phyloP scores from a whole-genome alignment of 2,113 vertebrate species.

The Nesospiza acunhae region DNA sequence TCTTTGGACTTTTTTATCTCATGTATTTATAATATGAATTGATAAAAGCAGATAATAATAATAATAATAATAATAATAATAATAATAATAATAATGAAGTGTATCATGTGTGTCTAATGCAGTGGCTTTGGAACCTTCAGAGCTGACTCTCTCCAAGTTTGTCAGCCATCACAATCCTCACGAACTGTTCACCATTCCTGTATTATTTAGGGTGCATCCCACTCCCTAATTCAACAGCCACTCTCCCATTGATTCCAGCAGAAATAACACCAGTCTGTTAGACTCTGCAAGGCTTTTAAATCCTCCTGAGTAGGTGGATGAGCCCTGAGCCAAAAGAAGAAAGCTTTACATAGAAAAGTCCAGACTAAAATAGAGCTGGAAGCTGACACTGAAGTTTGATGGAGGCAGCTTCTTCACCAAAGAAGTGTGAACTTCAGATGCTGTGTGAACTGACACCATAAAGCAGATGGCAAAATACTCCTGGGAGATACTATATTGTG shows the following conservation, averaged over 20 bases:
- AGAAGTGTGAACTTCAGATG: background rate
- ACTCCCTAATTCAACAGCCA: background rate
- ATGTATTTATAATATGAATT: background rate
- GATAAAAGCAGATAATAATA: background rate
- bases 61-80: background rate
- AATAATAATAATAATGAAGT: background rate
- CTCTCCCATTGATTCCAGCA: background rate
- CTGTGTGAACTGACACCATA: background rate
- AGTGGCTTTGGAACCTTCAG: background rate
- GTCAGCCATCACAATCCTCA: background rate
- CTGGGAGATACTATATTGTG: background rate
- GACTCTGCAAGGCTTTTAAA: background rate
- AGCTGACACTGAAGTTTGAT: background rate
- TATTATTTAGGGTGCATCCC: background rate
- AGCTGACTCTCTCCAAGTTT: background rate
- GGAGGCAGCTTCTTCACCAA: background rate
- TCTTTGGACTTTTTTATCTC: background rate
- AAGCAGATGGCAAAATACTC: background rate
- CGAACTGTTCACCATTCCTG: background rate
- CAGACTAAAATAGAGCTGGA: slow-evolving; percentile 12
- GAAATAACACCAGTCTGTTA: background rate
- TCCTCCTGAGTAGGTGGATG: background rate
- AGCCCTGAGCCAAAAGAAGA: background rate
- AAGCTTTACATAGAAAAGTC: background rate
- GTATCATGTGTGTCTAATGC: background rate